These are phyloP conservation scores for Tragelaphus scriptus DNA, from an alignment of 2,113 vertebrate genomes.

Conservation along the genomic window DNA sequence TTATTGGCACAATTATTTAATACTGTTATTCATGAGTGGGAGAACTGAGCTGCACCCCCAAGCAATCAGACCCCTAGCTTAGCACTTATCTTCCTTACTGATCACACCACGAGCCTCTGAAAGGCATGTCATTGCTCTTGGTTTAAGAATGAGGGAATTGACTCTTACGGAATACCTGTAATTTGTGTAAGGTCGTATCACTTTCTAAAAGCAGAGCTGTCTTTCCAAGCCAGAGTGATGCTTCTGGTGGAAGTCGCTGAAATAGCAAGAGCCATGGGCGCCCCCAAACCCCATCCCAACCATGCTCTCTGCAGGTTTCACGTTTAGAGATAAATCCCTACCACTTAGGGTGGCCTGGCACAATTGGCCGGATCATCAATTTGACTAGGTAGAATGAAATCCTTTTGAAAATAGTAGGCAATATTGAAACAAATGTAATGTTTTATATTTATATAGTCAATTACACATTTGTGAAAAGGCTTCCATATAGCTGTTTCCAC, in stretches of 20 bases:
- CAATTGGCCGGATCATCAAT: background rate
- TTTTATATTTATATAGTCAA: background rate
- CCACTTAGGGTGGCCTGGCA: background rate
- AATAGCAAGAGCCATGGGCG: accelerated
- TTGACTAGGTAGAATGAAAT: background rate
- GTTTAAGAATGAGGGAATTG: background rate
- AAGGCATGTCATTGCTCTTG: background rate
- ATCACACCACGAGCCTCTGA: background rate
- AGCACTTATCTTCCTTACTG: background rate
- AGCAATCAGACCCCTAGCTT: background rate
- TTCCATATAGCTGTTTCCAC: background rate
- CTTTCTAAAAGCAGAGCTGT: background rate
- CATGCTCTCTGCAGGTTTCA: accelerated
- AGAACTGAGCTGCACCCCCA: background rate
- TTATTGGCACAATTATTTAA: background rate
- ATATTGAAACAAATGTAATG: background rate
- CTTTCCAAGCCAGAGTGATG: background rate
- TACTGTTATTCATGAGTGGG: background rate
- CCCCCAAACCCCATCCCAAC: no score
- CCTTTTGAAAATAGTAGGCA: background rate
- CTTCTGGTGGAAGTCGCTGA: background rate
- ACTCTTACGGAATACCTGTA: background rate
- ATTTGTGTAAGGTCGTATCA: accelerated
- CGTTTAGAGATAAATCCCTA: background rate
- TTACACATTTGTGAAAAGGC: background rate